These are phyloP conservation scores for Neodon shergylaensis DNA, from an alignment of 2,113 vertebrate genomes.

Conservation along the genomic window DNA sequence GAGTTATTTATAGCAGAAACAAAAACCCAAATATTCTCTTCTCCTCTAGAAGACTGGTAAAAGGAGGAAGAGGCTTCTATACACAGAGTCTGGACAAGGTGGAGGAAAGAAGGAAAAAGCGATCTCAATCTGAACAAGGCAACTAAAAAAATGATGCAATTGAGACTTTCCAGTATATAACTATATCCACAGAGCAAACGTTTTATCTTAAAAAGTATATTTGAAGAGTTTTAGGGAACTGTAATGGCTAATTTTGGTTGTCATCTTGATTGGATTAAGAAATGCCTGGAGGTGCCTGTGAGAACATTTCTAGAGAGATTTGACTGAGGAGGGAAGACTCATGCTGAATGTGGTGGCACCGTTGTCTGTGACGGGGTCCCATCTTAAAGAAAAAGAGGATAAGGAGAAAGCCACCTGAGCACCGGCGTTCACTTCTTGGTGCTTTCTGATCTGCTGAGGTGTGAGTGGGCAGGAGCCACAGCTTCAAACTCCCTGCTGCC, in stretches of 20 bases:
- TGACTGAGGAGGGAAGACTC: neutral
- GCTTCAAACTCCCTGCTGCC: neutral
- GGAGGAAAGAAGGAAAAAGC: neutral
- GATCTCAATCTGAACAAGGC: conserved; percentile 18
- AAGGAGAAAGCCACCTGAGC: neutral
- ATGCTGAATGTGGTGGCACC: neutral
- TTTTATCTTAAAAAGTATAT: neutral
- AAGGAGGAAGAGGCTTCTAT: neutral
- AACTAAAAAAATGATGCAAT: conserved; percentile 6
- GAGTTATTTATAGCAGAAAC: neutral
- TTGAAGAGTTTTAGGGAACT: conserved; percentile 10
- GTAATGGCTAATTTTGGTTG: neutral
- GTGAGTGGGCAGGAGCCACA: neutral
- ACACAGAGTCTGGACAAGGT: neutral
- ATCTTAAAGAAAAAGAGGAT: neutral
- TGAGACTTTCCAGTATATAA: neutral
- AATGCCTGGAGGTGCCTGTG: neutral
- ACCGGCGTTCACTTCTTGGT: neutral
- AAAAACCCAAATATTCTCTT: neutral
- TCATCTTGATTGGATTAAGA: neutral
- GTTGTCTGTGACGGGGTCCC: neutral
- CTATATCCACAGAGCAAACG: neutral
- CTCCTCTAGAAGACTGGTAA: neutral
- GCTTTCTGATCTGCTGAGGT: neutral
- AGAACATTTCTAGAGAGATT: neutral